Evolutionary conservation across 2,888 invertebrate species (phyloP), one percentile per base, ranked within the genome.

Genomic region (Limnephilus lunatus): DNA sequence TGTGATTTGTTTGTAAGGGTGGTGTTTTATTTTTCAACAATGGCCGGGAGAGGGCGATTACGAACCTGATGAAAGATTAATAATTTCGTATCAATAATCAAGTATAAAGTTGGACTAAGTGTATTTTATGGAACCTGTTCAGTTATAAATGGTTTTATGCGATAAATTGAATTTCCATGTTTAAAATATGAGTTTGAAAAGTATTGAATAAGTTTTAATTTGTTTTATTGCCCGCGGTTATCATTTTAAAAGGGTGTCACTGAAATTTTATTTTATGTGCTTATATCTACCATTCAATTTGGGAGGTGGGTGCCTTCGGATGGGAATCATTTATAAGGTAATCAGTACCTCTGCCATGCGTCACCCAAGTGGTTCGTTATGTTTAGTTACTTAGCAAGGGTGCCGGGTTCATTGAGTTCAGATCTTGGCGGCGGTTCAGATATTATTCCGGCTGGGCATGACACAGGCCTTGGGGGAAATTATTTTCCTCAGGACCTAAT

Each of bases 1-100:
- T 91, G 86, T 91, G 92, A 92, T 92, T 93, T 92, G 91, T 93
- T 92, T 86, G 48, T 83, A 32, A 53, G 53, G 86, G 86, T 32
- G 7, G 68, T 88, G 68, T 44, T 81, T 89, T 89, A 39, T 48
- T 88, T 48, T 81, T 81, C 30, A 89, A 89, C 81, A 81, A 15
- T 35, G 30, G 25, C 48, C 81, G 32, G 19, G 81, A 81, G 44
- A n/a, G 81, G 81, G 81, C 89, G 81, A 89, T 89, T 89, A 81
- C 89, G 25, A 39, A 12, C 19, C 44, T 31, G 81, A 81, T 81
- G 89, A 81, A 89, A 81, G 89, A 89, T 89, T 81, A 81, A 89
- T 81, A 81, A 19, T 89, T 25, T 39, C 81, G 35, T 89, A 81
- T 89, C 80, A 88, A 88, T 88, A 88, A 88, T 88, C 89, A 39